Evolutionary conservation across 2,888 invertebrate species (phyloP).

Genomic region (Tupiocoris notatus): DNA sequence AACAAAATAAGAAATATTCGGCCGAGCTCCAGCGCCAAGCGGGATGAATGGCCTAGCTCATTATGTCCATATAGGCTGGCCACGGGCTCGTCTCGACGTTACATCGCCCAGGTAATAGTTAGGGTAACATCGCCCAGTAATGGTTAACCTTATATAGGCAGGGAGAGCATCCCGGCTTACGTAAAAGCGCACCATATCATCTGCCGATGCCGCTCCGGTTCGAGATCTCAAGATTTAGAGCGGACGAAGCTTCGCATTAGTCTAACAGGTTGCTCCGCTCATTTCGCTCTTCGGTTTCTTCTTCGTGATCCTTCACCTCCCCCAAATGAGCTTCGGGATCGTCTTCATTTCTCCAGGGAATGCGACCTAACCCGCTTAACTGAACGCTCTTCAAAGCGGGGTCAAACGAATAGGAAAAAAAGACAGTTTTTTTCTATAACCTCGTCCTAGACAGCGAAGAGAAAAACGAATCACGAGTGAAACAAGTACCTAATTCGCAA

Average conservation of each 20-base stretch:
- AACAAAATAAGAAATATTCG: constrained; percentile 35
- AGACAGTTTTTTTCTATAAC: too few species aligned
- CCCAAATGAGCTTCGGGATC: not conserved
- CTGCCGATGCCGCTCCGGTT: constrained; percentile 19
- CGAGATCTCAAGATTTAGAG: constrained; percentile 23
- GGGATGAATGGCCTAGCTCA: constrained; percentile 37
- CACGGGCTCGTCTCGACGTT: constrained; percentile 28
- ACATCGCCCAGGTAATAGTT: constrained; percentile 16
- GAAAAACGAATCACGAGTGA: too few species aligned
- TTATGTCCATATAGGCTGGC: constrained; percentile 36
- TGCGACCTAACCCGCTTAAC: not conserved
- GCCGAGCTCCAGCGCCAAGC: constrained; percentile 1
- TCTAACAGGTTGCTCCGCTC: constrained; percentile 20
- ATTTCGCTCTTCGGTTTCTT: not conserved
- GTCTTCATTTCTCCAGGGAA: constrained; percentile 4
- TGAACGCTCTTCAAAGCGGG: not conserved
- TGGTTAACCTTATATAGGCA: constrained; percentile 29
- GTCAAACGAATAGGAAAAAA: not conserved
- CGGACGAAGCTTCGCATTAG: constrained; percentile 17
- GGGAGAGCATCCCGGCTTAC: constrained; percentile 34
- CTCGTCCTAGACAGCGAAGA: too few species aligned
- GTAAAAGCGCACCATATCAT: constrained; percentile 36
- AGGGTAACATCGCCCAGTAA: constrained; percentile 32
- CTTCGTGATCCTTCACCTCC: not conserved
- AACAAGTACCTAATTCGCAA: too few species aligned